These are phyloP conservation scores for Hirudo medicinalis DNA, from an alignment of 1,140 invertebrate species.

Conservation along the genomic window DNA sequence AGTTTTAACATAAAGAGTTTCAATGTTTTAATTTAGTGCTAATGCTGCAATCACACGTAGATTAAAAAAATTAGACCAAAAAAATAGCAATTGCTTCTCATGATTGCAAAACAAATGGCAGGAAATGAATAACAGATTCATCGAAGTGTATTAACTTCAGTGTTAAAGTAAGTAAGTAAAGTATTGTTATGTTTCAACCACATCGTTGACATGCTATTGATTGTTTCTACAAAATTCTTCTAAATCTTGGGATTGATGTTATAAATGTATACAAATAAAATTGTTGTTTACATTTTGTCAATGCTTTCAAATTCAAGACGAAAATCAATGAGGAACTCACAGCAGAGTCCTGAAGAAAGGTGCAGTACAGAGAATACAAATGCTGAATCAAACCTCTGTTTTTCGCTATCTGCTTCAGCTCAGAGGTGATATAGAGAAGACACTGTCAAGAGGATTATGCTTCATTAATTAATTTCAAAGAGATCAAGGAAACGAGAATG, in stretches of 20 bases:
- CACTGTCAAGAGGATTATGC: not conserved
- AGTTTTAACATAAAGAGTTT: too few relatives aligned
- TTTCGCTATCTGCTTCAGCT: not conserved
- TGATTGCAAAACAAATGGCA: too few relatives aligned
- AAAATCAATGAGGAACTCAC: not conserved
- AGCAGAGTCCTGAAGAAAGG: not conserved
- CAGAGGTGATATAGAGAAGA: not conserved
- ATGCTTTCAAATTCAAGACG: not conserved
- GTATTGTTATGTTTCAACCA: not conserved
- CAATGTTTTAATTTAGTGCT: too few relatives aligned
- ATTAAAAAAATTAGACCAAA: too few relatives aligned
- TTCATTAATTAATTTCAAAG: not conserved
- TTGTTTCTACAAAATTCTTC: not conserved
- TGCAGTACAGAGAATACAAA: conserved; percentile 4
- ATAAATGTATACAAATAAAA: not conserved
- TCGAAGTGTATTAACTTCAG: not conserved
- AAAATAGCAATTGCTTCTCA: too few relatives aligned
- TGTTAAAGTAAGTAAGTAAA: not conserved
- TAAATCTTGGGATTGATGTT: not conserved
- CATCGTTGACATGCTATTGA: too few relatives aligned
- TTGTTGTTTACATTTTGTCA: not conserved
- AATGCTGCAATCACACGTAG: too few relatives aligned
- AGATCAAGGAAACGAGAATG: too few relatives aligned
- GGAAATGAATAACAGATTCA: too few relatives aligned
- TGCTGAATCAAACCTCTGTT: not conserved